These are phyloP conservation scores for Alloplasta piceator DNA, from an alignment of 2,888 invertebrate genomes.

Conservation along the genomic window DNA sequence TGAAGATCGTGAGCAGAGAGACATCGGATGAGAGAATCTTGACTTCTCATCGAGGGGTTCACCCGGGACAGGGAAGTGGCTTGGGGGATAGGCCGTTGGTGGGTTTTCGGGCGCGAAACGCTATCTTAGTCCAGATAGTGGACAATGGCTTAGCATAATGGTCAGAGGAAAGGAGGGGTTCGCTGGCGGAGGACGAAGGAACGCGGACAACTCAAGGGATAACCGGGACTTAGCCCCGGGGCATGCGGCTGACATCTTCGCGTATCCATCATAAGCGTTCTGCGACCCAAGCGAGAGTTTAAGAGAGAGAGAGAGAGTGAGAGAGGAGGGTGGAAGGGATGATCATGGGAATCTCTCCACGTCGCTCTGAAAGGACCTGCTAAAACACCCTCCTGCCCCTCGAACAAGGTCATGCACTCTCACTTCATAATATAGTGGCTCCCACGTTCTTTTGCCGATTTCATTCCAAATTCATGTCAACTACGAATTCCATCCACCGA, in stretches of 20 bases:
- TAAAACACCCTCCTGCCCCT: slow-evolving; percentile 48
- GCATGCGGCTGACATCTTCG: slow-evolving; percentile 81
- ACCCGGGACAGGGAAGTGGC: slow-evolving; percentile 45
- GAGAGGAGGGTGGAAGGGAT: slow-evolving; percentile 9
- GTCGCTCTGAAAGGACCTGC: slow-evolving; percentile 53
- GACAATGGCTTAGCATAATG: slow-evolving; percentile 83
- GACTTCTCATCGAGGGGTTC: slow-evolving; percentile 25
- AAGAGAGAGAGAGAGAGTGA: slow-evolving; percentile 22
- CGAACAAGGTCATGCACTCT: slow-evolving; percentile 71
- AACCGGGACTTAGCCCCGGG: slow-evolving; percentile 74
- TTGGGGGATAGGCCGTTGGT: slow-evolving; percentile 67
- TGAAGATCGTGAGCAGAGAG: slow-evolving; percentile 46
- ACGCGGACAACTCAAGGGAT: slow-evolving; percentile 68
- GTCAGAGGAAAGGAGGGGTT: slow-evolving; percentile 74
- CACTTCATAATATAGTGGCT: slow-evolving; percentile 78
- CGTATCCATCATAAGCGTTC: slow-evolving; percentile 80
- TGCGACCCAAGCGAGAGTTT: slow-evolving; percentile 32
- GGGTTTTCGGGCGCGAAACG: slow-evolving; percentile 57
- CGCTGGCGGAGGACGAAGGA: slow-evolving; percentile 50
- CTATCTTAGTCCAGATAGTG: slow-evolving; percentile 82
- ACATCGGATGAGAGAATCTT: slow-evolving; percentile 36
- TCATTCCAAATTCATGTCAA: slow-evolving; percentile 37
- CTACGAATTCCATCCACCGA: neutral
- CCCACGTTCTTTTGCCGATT: slow-evolving; percentile 44
- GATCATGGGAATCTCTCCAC: slow-evolving; percentile 27